A percentile compares a stretch with the other conserved stretches of the same genome.
phyloP scores from a whole-genome alignment of 2,797 vertebrate species.

The Enoplosus armatus region DNA sequence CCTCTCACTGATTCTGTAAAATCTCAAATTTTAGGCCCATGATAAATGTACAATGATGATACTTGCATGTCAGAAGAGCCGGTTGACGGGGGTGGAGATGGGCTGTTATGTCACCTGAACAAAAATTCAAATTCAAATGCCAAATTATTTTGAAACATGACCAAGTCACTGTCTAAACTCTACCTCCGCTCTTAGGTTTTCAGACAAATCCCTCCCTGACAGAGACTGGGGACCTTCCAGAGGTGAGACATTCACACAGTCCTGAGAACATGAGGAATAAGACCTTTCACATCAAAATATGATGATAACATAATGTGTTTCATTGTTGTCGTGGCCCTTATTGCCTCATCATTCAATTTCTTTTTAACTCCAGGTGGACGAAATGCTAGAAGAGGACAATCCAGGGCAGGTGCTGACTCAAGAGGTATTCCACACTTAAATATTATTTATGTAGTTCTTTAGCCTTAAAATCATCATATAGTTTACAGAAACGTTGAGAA shows the following conservation, averaged over 20 bases:
- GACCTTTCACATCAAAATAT: neutral
- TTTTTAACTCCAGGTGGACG: conserved; percentile 80
- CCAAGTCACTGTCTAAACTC: conserved; percentile 34
- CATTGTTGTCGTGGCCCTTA: neutral
- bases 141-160: conserved; percentile 27
- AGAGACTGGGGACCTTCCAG: conserved; percentile 78
- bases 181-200: conserved; percentile 80
- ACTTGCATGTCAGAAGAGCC: conserved; percentile 20
- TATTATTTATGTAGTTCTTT: neutral
- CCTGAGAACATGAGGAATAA: neutral
- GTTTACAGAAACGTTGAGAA: neutral
- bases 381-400: conserved; percentile 79
- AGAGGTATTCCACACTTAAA: conserved; percentile 78
- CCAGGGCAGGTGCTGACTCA: conserved; percentile 77
- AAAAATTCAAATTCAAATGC: too few relatives aligned
- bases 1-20: conserved; percentile 3
- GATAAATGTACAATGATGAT: conserved; percentile 21
- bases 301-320: neutral
- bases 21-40: conserved; percentile 7
- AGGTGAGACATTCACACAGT: conserved; percentile 75
- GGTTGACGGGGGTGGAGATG: conserved; percentile 11
- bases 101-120: conserved; percentile 16
- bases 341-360: neutral
- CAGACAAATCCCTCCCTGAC: conserved; percentile 80
- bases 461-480: neutral